These are phyloP conservation scores for Adelges cooleyi DNA, from an alignment of 1,140 invertebrate genomes.

Conservation along the genomic window DNA sequence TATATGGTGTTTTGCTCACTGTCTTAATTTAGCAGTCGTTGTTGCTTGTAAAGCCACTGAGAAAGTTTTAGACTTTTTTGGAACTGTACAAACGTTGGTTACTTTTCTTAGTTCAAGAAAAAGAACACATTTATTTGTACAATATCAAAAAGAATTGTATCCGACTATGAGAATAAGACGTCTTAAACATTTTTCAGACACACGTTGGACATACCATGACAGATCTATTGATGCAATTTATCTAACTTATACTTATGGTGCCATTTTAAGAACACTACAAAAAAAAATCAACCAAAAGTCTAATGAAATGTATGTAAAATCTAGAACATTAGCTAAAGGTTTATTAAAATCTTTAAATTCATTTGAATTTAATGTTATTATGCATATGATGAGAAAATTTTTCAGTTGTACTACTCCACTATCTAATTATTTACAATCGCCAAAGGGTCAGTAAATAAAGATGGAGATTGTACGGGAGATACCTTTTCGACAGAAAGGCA, in stretches of 20 bases:
- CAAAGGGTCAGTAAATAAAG: too few relatives aligned
- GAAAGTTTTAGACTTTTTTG: background rate
- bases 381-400: background rate
- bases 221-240: background rate
- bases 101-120: background rate
- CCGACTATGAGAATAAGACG: background rate
- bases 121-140: background rate
- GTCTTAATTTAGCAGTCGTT: background rate
- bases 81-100: background rate
- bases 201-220: background rate
- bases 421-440: too few relatives aligned
- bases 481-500: too few relatives aligned
- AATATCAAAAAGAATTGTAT: background rate
- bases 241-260: background rate
- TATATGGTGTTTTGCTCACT: constrained; percentile 6
- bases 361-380: background rate
- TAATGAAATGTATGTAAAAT: background rate
- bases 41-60: background rate
- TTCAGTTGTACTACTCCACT: too few relatives aligned
- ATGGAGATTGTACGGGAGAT: too few relatives aligned
- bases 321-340: background rate
- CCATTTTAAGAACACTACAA: background rate
- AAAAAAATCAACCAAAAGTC: background rate
- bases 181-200: background rate
- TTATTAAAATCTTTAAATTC: constrained; percentile 4